Evolutionary conservation across 2,113 vertebrate genomes (phyloP), one percentile per base, ranked within the genome.

Genomic region (Propithecus coquereli): DNA sequence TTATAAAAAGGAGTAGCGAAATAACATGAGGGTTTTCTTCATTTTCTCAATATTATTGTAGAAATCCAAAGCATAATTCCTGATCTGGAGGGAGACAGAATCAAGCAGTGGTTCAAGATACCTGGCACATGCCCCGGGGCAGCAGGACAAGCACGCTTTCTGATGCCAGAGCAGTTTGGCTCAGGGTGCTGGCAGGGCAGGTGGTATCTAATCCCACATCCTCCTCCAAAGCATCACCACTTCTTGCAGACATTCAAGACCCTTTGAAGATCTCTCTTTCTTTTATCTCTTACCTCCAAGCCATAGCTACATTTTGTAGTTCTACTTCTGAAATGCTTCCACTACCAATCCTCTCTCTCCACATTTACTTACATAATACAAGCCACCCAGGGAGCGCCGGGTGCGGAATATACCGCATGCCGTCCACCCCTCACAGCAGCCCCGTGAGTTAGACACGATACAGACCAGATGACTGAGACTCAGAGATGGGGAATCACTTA

Each of bases 1-100:
- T 92, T 81, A 73, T 6, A 93, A 88, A 86, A 50, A 74, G 59
- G 18, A 88, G 37, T 17, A 83, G 81, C 73, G 52, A 95, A 94
- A 79, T 93, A 81, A 34, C 43, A 73, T 30, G 57, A 93, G 14
- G n/a, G 1, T 37, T 93, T 96, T 90, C 47, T 89, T 68, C 23
- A 93, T 86, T 92, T 83, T 52, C 54, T 83, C 23, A 32, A 11
- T 73, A 54, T 82, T 86, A 52, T 74, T 89, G 63, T 77, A 74
- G 86, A 90, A 68, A 85, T 57, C 37, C 3, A 68, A 59, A 80
- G 20, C 18, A 66, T 65, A 66, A 40, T 84, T 91, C 30, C 27
- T 91, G 23, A 17, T 93, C 25, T 87, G 40, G 37, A 77, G 13
- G 32, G 59, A 93, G 30, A 40, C 5, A 87, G 81, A 92, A 65